Base-by-base conservation (phyloP, 2,113 vertebrate genomes). In the Onychostruthus taczanowskii region DNA sequence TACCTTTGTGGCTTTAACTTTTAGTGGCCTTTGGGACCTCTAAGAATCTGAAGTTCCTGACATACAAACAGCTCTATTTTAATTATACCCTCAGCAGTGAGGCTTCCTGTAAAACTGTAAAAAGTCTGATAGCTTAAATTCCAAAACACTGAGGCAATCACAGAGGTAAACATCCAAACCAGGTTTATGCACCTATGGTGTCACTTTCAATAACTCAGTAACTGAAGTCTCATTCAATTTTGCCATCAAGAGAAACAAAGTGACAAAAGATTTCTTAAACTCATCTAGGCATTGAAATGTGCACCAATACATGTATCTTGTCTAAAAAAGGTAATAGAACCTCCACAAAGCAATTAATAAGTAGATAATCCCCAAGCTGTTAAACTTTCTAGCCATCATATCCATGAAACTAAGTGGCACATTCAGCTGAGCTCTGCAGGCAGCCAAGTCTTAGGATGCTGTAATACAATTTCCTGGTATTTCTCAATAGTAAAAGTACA, bases 301-400 rank as follows among this genome's bases (percentile, higher is more conserved):
- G 59, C 1, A 5, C 23, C 35, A 39, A 79, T 55, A 49, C 4
- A 30, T 0, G 0, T 21, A 37, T 11, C 5, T 59, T 72, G 41
- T 24, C 18, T 47, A 49, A 72, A 49, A 24, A 2, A 39, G 23
- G 44, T 43, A 15, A 55, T 2, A 73, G 26, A 91, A 87, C 9
- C 39, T 78, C 47, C 52, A 67, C 7, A 56, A 72, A 52, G 9
- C 49, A 66, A 75, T 46, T 28, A 76, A 1, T 39, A 75, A 50
- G 1, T 18, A 19, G 31, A 59, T 59, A 84, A 55, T 50, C 8
- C 7, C 18, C 12, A 75, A 72, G 1, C 11, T 33, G 15, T 18
- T 24, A 72, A 26, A 50, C 23, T 52, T 20, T 24, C 12, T 19
- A 63, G 33, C 47, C 0, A 0, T 1, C 2, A n/a, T 16, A 84